Percentiles rank a stretch among this genome's conserved stretches.
phyloP scores from a whole-genome alignment of 2,797 vertebrate species.

The Anguilla anguilla region DNA sequence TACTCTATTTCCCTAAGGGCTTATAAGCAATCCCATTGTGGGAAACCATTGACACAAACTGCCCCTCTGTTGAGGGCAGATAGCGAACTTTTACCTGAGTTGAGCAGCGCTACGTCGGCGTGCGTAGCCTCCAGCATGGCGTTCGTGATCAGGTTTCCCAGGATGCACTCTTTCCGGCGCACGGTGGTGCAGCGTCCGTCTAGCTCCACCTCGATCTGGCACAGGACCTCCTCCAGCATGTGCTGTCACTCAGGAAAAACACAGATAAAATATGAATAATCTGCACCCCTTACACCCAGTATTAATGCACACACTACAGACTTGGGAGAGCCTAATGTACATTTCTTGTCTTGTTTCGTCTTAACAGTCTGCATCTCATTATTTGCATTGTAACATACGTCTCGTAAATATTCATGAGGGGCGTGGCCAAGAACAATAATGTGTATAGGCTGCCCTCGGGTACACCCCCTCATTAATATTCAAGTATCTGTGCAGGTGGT shows the following conservation, averaged over 20 bases:
- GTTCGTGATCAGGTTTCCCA: conserved; percentile 50
- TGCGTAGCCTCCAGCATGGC: conserved; percentile 50
- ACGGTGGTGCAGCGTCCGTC: conserved; percentile 43
- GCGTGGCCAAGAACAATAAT: neutral
- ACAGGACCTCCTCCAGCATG: conserved; percentile 54
- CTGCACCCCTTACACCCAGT: neutral
- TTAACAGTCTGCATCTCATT: neutral
- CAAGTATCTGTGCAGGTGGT: neutral
- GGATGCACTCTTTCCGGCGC: conserved; percentile 49
- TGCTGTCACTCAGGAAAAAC: conserved; percentile 30
- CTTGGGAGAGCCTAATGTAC: neutral
- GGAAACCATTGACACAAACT: no score
- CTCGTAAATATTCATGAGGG: neutral
- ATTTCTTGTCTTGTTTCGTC: neutral
- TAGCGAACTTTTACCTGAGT: conserved; percentile 44
- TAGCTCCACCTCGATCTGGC: conserved; percentile 47
- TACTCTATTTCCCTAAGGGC: no score
- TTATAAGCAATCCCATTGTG: no score
- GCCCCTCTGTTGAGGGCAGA: neutral
- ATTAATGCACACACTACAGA: neutral
- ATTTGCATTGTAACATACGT: neutral
- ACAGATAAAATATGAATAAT: neutral
- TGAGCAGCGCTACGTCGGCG: conserved; percentile 50
- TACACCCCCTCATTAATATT: neutral
- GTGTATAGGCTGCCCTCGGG: no score